Evolutionary conservation across 2,113 vertebrate genomes (phyloP).

Genomic region (Channa maculata): DNA sequence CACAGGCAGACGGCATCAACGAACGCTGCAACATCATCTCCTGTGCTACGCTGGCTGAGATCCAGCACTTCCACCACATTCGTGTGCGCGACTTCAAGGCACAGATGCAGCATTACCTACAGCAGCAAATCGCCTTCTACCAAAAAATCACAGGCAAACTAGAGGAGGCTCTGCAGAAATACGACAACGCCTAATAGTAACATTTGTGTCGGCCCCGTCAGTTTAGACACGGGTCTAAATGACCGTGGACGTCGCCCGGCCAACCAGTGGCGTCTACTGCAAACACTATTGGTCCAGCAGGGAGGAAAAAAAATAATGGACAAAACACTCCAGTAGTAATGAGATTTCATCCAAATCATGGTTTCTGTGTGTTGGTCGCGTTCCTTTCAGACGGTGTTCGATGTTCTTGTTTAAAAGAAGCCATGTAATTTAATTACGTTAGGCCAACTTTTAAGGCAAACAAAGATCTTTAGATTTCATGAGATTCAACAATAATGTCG

Average conservation of each 20-base stretch:
- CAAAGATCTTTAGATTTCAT: slow-evolving; percentile 20
- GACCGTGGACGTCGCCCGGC: slow-evolving; percentile 12
- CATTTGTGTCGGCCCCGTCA: not conserved
- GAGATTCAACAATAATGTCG: slow-evolving; percentile 13
- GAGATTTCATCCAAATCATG: slow-evolving; percentile 40
- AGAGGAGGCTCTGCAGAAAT: slow-evolving; percentile 95
- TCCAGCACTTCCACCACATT: slow-evolving; percentile 97
- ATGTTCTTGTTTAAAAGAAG: slow-evolving; percentile 27
- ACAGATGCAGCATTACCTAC: slow-evolving; percentile 97
- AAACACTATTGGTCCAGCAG: slow-evolving; percentile 32
- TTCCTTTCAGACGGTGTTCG: slow-evolving; percentile 13
- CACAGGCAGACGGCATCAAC: slow-evolving; percentile 92
- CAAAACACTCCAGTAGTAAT: slow-evolving; percentile 7
- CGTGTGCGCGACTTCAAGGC: slow-evolving; percentile 95
- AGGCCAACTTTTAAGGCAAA: slow-evolving; percentile 23
- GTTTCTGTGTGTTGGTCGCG: slow-evolving; percentile 30
- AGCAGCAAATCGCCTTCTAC: slow-evolving; percentile 96
- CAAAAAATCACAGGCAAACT: slow-evolving; percentile 96
- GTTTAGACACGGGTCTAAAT: slow-evolving; percentile 23
- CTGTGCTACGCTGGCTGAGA: slow-evolving; percentile 96
- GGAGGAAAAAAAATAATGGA: slow-evolving; percentile 28
- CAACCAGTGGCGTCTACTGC: slow-evolving; percentile 32
- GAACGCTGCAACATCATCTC: slow-evolving; percentile 99
- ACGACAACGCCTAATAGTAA: slow-evolving; percentile 87
- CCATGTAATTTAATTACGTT: slow-evolving; percentile 22